phyloP scores from a whole-genome alignment of 2,113 vertebrate species.

The Sula dactylatra region DNA sequence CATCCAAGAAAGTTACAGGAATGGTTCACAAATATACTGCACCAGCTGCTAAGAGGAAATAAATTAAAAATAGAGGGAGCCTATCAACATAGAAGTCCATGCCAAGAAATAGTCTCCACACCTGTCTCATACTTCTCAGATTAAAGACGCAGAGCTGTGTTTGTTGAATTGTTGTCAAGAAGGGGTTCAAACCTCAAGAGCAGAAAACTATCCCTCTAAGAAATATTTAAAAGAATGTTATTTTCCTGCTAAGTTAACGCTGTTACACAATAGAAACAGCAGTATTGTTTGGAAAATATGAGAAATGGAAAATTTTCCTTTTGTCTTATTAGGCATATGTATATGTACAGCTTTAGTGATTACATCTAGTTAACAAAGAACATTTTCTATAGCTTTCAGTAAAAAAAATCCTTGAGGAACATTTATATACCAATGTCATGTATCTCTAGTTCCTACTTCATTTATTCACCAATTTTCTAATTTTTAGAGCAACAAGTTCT shows the following conservation, averaged over 20 bases:
- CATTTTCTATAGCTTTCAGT: not conserved
- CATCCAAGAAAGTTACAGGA: not conserved
- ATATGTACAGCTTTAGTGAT: not conserved
- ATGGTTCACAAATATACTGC: not conserved
- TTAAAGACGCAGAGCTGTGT: not conserved
- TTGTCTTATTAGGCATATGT: not conserved
- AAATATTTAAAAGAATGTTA: not conserved
- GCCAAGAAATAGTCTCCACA: not conserved
- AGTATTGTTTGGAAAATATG: not conserved
- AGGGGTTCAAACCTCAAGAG: not conserved
- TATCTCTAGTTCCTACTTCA: not conserved
- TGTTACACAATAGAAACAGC: not conserved
- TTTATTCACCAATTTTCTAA: not conserved
- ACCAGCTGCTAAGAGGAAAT: not conserved
- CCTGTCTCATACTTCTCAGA: not conserved
- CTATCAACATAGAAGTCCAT: not conserved
- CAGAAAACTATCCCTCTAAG: not conserved
- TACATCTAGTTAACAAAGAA: not conserved
- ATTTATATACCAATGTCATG: not conserved
- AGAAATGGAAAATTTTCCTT: not conserved
- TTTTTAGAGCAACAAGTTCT: not conserved
- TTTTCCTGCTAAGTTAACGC: not conserved
- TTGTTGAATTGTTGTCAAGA: not conserved
- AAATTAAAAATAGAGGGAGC: not conserved
- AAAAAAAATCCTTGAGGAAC: not conserved